Conservation (phyloP, 2,113 vertebrate species). For the Pycnonotus jocosus region DNA sequence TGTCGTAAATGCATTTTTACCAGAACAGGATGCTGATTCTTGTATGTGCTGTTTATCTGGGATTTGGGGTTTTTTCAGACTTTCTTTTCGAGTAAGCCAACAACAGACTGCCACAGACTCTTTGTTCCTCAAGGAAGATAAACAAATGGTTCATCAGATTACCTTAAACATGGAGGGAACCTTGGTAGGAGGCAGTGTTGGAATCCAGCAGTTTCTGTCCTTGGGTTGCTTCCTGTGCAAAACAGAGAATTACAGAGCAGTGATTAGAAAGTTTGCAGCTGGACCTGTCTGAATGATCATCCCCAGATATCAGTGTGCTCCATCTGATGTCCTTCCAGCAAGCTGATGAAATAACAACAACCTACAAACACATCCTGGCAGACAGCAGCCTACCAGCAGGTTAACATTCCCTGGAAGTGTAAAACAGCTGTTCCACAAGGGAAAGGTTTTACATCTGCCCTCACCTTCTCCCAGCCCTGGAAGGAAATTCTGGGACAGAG, state of each 20-base stretch:
- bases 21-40: not conserved
- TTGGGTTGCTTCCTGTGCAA: not conserved
- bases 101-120: not conserved
- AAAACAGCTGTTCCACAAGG: not conserved
- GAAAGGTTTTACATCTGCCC: not conserved
- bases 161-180: not conserved
- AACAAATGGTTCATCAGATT: not conserved
- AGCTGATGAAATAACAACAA: not conserved
- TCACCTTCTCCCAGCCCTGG: not conserved
- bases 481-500: not conserved
- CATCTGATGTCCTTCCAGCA: not conserved
- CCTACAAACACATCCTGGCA: not conserved
- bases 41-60: not conserved
- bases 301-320: not conserved
- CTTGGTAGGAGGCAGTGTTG: not conserved
- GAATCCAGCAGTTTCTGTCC: not conserved
- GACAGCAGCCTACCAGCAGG: not conserved
- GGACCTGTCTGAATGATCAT: not conserved
- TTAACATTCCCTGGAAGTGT: not conserved
- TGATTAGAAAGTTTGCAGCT: not conserved
- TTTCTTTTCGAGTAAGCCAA: not conserved
- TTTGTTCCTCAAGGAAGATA: not conserved
- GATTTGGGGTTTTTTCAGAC: rapidly evolving
- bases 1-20: not conserved
- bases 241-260: not conserved